Evolutionary conservation across 2,797 vertebrate species (phyloP).

Genomic region (Anguilla pacifica): DNA sequence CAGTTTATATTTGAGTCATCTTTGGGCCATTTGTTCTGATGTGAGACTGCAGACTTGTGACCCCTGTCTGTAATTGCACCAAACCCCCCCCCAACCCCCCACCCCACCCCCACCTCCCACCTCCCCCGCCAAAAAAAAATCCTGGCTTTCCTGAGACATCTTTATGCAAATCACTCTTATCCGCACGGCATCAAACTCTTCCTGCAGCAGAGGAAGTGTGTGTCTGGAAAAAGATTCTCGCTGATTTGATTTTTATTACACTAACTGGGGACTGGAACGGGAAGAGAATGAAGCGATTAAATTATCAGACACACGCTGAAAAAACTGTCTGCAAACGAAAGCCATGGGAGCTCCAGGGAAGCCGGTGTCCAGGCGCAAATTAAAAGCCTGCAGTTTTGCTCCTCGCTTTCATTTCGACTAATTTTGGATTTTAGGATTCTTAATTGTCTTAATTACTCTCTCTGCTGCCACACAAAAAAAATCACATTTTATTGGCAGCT

Average conservation of each 20-base stretch:
- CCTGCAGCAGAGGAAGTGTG: constrained; percentile 64
- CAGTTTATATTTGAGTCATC: not conserved
- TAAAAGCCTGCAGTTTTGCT: not conserved
- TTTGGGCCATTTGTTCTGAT: not conserved
- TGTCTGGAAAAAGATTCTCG: constrained; percentile 37
- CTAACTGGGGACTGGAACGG: constrained; percentile 44
- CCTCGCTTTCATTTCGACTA: not conserved
- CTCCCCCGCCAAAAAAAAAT: not conserved
- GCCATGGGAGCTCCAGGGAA: not conserved
- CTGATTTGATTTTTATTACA: constrained; percentile 60
- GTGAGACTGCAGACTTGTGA: constrained; percentile 23
- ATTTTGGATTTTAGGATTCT: not conserved
- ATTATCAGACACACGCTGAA: constrained; percentile 40
- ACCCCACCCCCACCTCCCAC: not conserved
- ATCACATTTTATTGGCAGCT: constrained; percentile 27
- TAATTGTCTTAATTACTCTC: not conserved
- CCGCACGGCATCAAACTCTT: constrained; percentile 52
- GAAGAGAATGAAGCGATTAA: constrained; percentile 50
- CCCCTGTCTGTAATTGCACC: constrained; percentile 55
- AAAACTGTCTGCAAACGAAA: constrained; percentile 14
- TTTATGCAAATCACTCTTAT: constrained; percentile 68
- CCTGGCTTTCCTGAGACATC: constrained; percentile 45
- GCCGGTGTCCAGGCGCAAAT: not conserved
- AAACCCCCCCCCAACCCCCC: not conserved
- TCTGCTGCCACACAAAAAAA: constrained; percentile 12